Conservation (phyloP, 2,113 vertebrate species). For the Apteryx owenii region DNA sequence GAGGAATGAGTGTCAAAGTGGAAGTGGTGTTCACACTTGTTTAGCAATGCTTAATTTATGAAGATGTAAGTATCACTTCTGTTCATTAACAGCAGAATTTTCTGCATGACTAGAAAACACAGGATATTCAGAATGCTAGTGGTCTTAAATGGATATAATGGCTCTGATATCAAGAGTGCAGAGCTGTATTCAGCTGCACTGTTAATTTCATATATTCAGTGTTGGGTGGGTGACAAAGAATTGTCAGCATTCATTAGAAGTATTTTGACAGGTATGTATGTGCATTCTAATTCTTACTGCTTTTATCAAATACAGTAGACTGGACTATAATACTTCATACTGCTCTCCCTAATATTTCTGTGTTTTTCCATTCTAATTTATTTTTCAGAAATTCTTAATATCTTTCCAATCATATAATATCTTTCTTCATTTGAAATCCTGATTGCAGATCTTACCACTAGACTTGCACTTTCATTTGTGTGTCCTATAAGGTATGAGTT, state of each 20-base stretch:
- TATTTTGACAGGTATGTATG: not conserved
- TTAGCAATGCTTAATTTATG: not conserved
- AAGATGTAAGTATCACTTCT: not conserved
- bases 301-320: not conserved
- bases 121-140: not conserved
- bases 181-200: not conserved
- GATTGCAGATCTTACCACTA: not conserved
- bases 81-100: not conserved
- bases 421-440: not conserved
- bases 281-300: not conserved
- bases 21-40: not conserved
- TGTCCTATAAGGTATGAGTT: not conserved
- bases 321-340: not conserved
- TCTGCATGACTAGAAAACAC: not conserved
- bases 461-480: not conserved
- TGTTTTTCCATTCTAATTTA: not conserved
- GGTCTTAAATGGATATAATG: not conserved
- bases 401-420: not conserved
- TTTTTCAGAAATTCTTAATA: not conserved
- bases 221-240: not conserved
- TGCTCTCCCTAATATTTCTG: not conserved
- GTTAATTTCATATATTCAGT: not conserved
- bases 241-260: not conserved
- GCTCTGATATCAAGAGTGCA: not conserved
- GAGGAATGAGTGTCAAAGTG: not conserved